phyloP scores from a whole-genome alignment of 30 jellyfish, hydroid and myxozoan species.

The Catostylus mosaicus region DNA sequence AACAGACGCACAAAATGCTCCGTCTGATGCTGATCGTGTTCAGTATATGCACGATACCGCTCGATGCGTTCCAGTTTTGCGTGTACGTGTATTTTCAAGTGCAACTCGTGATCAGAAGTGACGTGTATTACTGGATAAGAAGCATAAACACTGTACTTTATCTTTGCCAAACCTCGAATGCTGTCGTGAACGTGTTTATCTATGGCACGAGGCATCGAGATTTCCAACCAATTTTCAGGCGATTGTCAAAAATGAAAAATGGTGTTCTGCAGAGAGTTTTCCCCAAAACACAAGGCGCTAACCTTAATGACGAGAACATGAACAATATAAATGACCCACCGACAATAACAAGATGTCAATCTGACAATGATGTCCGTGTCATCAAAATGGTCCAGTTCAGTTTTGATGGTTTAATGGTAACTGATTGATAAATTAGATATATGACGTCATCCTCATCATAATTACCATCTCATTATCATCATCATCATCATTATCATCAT shows the following conservation, averaged over 20 bases:
- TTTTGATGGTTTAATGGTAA: neutral
- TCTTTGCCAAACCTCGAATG: conserved; percentile 56
- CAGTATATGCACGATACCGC: conserved; percentile 65
- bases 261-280: neutral
- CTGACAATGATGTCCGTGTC: neutral
- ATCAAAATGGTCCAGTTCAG: conserved; percentile 3
- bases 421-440: too few relatives aligned
- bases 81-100: conserved; percentile 27
- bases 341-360: neutral
- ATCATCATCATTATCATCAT: neutral
- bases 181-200: conserved; percentile 75
- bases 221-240: conserved; percentile 29
- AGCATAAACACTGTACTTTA: conserved; percentile 61
- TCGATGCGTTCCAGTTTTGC: conserved; percentile 66
- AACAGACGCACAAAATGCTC: conserved; percentile 43
- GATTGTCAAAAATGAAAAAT: neutral
- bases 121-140: conserved; percentile 33
- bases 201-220: conserved; percentile 55
- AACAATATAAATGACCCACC: neutral
- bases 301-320: neutral
- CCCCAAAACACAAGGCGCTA: neutral
- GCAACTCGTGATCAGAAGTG: conserved; percentile 3
- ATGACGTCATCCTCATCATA: neutral
- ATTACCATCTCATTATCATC: neutral
- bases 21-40: conserved; percentile 50